Base-by-base conservation (phyloP, 2,797 vertebrate genomes). In the Pelochelys cantorii region DNA sequence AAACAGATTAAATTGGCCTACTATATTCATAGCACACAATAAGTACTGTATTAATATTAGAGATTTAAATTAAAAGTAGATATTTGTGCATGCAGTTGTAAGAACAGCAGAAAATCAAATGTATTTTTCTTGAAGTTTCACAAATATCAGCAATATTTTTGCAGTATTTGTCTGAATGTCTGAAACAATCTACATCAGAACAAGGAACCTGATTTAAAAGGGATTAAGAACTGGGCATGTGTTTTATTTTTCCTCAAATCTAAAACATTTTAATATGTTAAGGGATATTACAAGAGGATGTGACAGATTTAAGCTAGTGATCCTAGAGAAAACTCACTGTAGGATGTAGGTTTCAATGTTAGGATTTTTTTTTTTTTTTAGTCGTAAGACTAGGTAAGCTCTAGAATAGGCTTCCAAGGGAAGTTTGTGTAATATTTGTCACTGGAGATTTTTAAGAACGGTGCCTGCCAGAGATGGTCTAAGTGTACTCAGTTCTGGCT, bases 131-230 rank as follows among this genome's bases (percentile, higher is more conserved):
- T 59, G 56, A 83, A n/a, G 77, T 68, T 60, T 60, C 65, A 22
- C 80, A 59, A 78, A 23, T n/a, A 77, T 20, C 60, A 78, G 54
- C 62, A 52, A 20, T 25, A 12, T 82, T 75, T 6, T 2, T 31
- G 10, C 0, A 3, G 8, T 3, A 27, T 37, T 86, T 88, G 29
- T 53, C 53, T 93, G 59, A 29, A 88, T 87, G 29, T 53, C 53
- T 93, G 55, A 20, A 90, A 25, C 17, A 52, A 2, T 0, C 0
- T 31, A 65, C 15, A 31, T 20, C n/a, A 34, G 65, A 68, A 68
- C 65, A 68, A 4, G 4, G n/a, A 18, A 68, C 8, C 2, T 34
- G 65, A 68, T 10, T 4, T 68, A 11, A 18, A 68, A 68, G 8
- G 18, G n/a, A 8, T n/a, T 34, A n/a, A 34, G 18, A 68, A 34